A percentile compares a stretch with the other conserved stretches of the same genome.
Conservation (phyloP, 2,113 vertebrate species). For the Ahaetulla prasina region DNA sequence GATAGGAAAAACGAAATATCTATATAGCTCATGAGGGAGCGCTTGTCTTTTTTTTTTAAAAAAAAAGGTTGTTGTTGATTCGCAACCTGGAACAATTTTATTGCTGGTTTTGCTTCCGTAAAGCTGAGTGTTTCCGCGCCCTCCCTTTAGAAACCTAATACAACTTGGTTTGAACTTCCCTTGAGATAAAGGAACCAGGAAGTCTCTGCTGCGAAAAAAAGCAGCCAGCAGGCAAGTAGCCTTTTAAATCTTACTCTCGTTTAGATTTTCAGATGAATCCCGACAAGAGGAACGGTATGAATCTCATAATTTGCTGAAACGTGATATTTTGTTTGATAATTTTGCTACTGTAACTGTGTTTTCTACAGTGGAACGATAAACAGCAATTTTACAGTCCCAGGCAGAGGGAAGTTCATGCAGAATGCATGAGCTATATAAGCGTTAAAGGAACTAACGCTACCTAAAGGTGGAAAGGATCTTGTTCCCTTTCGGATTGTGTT, state of each 20-base stretch:
- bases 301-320: neutral
- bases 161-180: neutral
- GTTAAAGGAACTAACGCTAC: neutral
- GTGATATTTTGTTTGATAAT: neutral
- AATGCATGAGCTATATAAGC: too few relatives aligned
- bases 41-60: neutral
- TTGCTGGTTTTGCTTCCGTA: neutral
- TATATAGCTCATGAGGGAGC: neutral
- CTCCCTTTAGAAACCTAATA: neutral
- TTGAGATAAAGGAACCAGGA: neutral
- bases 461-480: neutral
- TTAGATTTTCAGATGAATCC: neutral
- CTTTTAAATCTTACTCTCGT: neutral
- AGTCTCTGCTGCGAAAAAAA: neutral
- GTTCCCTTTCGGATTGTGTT: neutral
- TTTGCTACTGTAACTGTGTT: too few relatives aligned
- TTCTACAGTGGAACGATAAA: neutral
- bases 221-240: neutral
- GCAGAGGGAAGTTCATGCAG: neutral
- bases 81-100: neutral
- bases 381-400: neutral
- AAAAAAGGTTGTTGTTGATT: neutral
- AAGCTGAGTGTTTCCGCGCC: neutral
- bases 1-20: neutral
- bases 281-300: too few relatives aligned